These are phyloP conservation scores for Morpho helenor DNA, from an alignment of 2,888 invertebrate species.

Conservation along the genomic window DNA sequence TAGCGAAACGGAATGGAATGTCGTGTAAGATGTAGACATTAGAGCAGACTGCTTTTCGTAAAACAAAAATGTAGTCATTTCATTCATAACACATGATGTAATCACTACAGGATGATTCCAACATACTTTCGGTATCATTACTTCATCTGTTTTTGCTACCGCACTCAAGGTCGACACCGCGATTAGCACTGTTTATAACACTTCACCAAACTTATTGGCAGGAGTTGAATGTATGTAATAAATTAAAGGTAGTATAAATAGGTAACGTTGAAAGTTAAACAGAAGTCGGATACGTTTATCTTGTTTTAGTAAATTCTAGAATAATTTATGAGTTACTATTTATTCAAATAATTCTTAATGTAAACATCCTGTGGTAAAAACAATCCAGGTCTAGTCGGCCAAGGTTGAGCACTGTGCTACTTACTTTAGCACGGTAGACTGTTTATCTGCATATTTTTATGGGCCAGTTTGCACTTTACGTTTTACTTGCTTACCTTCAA, in stretches of 20 bases:
- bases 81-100: slow-evolving; percentile 49
- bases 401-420: slow-evolving; percentile 49
- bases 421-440: slow-evolving; percentile 35
- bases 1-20: slow-evolving; percentile 23
- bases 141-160: slow-evolving; percentile 31
- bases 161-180: slow-evolving; percentile 29
- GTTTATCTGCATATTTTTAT: slow-evolving; percentile 44
- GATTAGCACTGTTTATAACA: slow-evolving; percentile 17
- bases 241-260: slow-evolving; percentile 15
- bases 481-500: slow-evolving; percentile 21
- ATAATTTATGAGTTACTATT: slow-evolving; percentile 27
- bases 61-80: slow-evolving; percentile 33
- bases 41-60: slow-evolving; percentile 27
- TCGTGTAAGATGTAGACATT: slow-evolving; percentile 21
- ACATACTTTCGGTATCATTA: slow-evolving; percentile 24
- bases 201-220: slow-evolving; percentile 15
- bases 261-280: slow-evolving; percentile 5
- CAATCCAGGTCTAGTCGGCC: slow-evolving; percentile 54
- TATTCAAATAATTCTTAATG: slow-evolving; percentile 36
- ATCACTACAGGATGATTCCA: slow-evolving; percentile 39
- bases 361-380: slow-evolving; percentile 61
- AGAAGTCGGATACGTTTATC: slow-evolving; percentile 28
- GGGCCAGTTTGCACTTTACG: slow-evolving; percentile 33
- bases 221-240: slow-evolving; percentile 8
- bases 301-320: slow-evolving; percentile 26